These are phyloP conservation scores for Sialia sialis DNA, from an alignment of 2,113 vertebrate species.

Conservation along the genomic window DNA sequence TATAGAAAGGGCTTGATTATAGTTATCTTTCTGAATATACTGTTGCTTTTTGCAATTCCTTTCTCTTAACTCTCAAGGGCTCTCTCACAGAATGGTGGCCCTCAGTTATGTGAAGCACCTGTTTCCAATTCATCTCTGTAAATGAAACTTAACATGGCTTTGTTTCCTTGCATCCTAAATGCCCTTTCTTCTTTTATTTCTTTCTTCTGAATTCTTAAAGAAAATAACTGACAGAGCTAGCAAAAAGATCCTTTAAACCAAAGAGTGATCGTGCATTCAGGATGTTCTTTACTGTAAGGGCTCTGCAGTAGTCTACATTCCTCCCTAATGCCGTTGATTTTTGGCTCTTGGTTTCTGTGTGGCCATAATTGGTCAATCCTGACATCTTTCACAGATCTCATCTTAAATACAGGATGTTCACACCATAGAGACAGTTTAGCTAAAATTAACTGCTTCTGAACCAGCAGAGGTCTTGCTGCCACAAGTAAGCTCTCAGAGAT, in stretches of 20 bases:
- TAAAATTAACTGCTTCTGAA: background rate
- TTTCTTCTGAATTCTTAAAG: slow-evolving; percentile 10
- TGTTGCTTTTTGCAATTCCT: slow-evolving; percentile 49
- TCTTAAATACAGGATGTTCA: background rate
- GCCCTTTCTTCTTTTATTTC: slow-evolving; percentile 11
- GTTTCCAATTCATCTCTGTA: slow-evolving; percentile 65
- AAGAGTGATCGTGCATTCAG: background rate
- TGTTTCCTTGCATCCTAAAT: slow-evolving; percentile 33
- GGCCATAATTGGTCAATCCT: background rate
- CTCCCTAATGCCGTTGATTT: background rate
- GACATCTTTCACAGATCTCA: background rate
- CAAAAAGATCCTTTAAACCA: background rate
- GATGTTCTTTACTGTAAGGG: background rate
- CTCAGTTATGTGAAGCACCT: slow-evolving; percentile 62
- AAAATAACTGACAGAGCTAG: background rate
- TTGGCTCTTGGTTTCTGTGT: background rate
- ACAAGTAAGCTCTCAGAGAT: background rate
- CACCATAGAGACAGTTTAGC: background rate
- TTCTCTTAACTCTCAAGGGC: slow-evolving; percentile 45
- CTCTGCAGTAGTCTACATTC: background rate
- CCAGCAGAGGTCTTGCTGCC: background rate
- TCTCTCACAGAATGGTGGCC: slow-evolving; percentile 24
- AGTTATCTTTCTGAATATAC: slow-evolving; percentile 65
- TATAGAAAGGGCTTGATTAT: slow-evolving; percentile 66
- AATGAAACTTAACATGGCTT: slow-evolving; percentile 59